These are phyloP conservation scores for Anguilla marmorata DNA, from an alignment of 2,797 vertebrate species.

Conservation along the genomic window DNA sequence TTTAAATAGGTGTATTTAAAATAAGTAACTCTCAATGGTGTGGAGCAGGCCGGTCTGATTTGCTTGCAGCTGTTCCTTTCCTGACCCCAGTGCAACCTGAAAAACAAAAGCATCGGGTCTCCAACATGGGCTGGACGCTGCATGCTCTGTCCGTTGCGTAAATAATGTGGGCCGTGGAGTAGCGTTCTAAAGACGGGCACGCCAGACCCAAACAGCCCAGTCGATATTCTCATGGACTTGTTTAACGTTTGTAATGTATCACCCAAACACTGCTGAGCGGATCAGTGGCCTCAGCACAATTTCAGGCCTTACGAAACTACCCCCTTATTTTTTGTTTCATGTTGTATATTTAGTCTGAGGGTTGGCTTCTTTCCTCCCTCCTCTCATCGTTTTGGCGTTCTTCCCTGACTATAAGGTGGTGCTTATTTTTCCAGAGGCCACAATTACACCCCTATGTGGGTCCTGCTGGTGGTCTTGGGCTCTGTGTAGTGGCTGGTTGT, in stretches of 20 bases:
- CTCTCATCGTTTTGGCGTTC: constrained; percentile 24
- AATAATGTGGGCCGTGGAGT: not conserved
- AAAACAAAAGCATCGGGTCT: not conserved
- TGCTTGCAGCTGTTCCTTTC: not conserved
- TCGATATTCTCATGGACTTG: not conserved
- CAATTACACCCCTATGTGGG: constrained; percentile 16
- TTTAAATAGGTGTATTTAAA: not conserved
- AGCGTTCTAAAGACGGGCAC: not conserved
- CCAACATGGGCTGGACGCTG: not conserved
- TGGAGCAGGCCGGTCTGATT: not conserved
- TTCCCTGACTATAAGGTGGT: constrained; percentile 16
- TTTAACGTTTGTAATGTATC: constrained; percentile 16
- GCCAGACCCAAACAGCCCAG: not conserved
- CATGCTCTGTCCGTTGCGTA: not conserved
- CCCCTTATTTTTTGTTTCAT: constrained; percentile 13
- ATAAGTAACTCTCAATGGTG: not conserved
- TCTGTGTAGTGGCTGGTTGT: not conserved
- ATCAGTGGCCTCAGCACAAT: not conserved
- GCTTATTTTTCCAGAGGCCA: constrained; percentile 8
- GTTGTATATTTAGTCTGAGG: constrained; percentile 33
- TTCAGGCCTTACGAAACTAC: not conserved
- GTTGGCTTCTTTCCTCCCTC: constrained; percentile 20
- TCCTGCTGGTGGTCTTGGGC: constrained; percentile 20
- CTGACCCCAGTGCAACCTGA: not conserved
- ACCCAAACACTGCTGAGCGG: constrained; percentile 20